Evolutionary conservation across 2,797 vertebrate genomes (phyloP), one percentile per base, ranked within the genome.

Genomic region (Huso huso): DNA sequence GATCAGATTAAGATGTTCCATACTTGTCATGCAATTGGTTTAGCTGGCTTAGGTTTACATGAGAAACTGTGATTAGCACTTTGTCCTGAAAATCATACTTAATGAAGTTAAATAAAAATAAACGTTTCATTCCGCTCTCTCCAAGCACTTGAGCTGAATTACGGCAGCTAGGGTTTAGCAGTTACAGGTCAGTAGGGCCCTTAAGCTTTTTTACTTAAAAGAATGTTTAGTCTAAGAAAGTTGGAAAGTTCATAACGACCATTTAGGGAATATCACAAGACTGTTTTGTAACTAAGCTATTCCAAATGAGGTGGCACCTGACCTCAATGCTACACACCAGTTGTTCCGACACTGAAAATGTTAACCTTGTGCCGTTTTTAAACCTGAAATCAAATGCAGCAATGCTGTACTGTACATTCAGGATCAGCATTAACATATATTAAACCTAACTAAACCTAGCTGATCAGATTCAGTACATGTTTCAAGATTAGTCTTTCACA

Each of bases 1-100:
- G 37, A 37, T 37, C 37, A 37, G 37, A 37, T 5, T 5, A 37
- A 37, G 37, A 37, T 37, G 37, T 37, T 37, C 37, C 37, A n/a
- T 61, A 61, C 61, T 52, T 23, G 49, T 58, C 50, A 64, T 49
- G 18, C 48, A 23, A 63, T 8, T 7, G 49, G 53, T 67, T 61
- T 71, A 58, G 62, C 48, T 48, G 23, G 51, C 6, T 50, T 18
- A 51, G 68, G 65, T 59, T 61, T 57, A 62, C 52, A 64, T 63
- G 52, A 66, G 10, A 70, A 63, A 67, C 62, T 15, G 10, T 48
- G 66, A 73, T 74, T 73, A 71, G 51, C 57, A 48, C 15, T 66
- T 37, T 8, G 52, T 50, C 6, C n/a, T 64, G 60, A 49, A 64
- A 68, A 61, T 58, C 48, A 66, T 58, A 61, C 66, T 58, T 67